Evolutionary conservation across 2,888 invertebrate species (phyloP).

Genomic region (Hesperia comma): DNA sequence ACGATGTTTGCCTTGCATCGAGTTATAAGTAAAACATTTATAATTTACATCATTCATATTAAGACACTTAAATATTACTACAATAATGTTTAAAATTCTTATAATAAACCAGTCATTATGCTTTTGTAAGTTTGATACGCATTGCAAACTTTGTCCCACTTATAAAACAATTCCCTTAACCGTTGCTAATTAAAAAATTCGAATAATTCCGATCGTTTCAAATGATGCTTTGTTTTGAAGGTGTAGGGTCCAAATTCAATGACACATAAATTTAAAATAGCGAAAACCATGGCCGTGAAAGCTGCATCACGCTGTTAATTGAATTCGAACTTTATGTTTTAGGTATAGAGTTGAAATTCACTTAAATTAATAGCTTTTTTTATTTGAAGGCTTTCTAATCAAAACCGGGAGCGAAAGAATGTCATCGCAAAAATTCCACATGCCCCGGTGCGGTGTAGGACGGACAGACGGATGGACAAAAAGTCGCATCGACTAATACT

Average conservation of each 20-base stretch:
- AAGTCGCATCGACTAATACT: slow-evolving; percentile 74
- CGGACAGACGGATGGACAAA: slow-evolving; percentile 62
- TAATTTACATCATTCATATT: no score
- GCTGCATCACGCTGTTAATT: not conserved
- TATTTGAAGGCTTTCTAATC: slow-evolving; percentile 61
- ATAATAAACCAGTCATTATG: no score
- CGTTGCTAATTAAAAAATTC: slow-evolving; percentile 29
- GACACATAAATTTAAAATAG: slow-evolving; percentile 31
- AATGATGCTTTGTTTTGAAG: slow-evolving; percentile 23
- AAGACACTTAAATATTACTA: no score
- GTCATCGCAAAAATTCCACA: slow-evolving; percentile 65
- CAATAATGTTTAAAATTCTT: no score
- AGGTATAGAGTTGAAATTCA: not conserved
- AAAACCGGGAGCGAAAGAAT: slow-evolving; percentile 69
- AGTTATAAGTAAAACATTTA: no score
- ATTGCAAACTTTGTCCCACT: slow-evolving; percentile 24
- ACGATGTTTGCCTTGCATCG: no score
- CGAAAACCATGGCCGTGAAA: slow-evolving; percentile 21
- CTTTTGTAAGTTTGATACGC: no score
- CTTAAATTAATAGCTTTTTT: not conserved
- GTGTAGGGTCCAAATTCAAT: slow-evolving; percentile 31
- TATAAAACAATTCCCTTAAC: slow-evolving; percentile 26
- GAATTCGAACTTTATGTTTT: not conserved
- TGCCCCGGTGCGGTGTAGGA: slow-evolving; percentile 48
- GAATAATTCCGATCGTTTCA: slow-evolving; percentile 18